phyloP scores from a whole-genome alignment of 2,797 vertebrate genomes.

The Sebastes umbrosus region DNA sequence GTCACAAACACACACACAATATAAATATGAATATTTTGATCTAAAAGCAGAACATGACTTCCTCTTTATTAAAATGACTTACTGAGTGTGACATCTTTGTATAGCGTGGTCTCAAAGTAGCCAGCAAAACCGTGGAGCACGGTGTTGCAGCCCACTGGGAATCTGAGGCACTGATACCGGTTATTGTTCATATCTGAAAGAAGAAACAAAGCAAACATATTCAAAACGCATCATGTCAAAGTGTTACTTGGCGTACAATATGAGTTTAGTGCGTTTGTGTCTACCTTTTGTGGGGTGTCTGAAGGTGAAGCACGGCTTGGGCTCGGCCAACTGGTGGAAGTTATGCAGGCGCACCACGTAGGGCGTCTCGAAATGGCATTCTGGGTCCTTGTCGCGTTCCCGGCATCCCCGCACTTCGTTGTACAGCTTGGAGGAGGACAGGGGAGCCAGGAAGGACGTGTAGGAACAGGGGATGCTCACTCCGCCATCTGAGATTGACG shows the following conservation, averaged over 20 bases:
- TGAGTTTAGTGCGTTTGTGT: background rate
- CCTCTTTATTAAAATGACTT: slow-evolving; percentile 57
- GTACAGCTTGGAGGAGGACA: slow-evolving; percentile 95
- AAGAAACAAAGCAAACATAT: background rate
- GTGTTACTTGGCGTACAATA: background rate
- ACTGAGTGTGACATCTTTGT: slow-evolving; percentile 92
- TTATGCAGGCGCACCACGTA: slow-evolving; percentile 95
- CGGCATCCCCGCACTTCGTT: slow-evolving; percentile 93
- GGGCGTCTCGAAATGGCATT: slow-evolving; percentile 94
- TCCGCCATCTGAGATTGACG: slow-evolving; percentile 78
- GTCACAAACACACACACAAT: slow-evolving; percentile 16
- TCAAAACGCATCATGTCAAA: background rate
- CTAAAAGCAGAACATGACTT: background rate
- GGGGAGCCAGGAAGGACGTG: slow-evolving; percentile 91
- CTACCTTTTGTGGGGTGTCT: slow-evolving; percentile 85
- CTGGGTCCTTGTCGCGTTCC: slow-evolving; percentile 92
- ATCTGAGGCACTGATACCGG: slow-evolving; percentile 89
- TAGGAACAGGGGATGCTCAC: slow-evolving; percentile 93
- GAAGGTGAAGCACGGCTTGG: slow-evolving; percentile 92
- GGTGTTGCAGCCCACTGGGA: slow-evolving; percentile 86
- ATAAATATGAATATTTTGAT: background rate
- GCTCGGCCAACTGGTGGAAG: slow-evolving; percentile 91
- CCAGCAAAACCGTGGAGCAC: slow-evolving; percentile 94
- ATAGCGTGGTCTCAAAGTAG: slow-evolving; percentile 92
- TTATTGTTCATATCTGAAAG: slow-evolving; percentile 91